Percentiles rank a stretch among this genome's conserved stretches.
Conservation (phyloP, 2,113 vertebrate genomes). For the Menidia beryllina region DNA sequence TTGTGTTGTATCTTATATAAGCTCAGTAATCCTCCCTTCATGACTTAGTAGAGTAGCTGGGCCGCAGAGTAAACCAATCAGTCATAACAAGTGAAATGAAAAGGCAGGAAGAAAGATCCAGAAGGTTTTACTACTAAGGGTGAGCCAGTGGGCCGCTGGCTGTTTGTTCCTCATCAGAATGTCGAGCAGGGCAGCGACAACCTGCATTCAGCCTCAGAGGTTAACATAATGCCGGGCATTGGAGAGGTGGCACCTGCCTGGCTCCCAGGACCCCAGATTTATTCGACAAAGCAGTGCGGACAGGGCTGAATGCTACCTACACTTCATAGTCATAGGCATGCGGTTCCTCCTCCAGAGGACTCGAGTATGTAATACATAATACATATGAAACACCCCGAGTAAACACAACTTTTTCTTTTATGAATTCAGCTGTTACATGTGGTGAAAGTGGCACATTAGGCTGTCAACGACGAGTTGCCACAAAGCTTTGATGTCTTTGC, state of each 20-base stretch:
- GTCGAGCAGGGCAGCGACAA: slow-evolving; percentile 53
- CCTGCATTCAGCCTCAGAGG: slow-evolving; percentile 58
- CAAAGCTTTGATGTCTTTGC: slow-evolving; percentile 19
- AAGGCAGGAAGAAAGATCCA: slow-evolving; percentile 23
- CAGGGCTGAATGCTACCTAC: slow-evolving; percentile 32
- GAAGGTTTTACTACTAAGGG: slow-evolving; percentile 44
- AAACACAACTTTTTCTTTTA: neutral
- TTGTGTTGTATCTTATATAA: slow-evolving; percentile 9
- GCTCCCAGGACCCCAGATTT: slow-evolving; percentile 38
- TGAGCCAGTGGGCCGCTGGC: slow-evolving; percentile 43
- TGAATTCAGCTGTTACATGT: slow-evolving; percentile 1
- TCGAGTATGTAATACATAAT: neutral
- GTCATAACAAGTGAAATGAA: slow-evolving; percentile 43
- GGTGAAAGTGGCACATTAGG: slow-evolving; percentile 1
- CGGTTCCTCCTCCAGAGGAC: slow-evolving; percentile 18
- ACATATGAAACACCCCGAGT: slow-evolving; percentile 2
- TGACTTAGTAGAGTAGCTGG: slow-evolving; percentile 16
- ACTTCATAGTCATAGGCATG: slow-evolving; percentile 15
- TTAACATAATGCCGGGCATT: slow-evolving; percentile 56
- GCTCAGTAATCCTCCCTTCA: slow-evolving; percentile 25
- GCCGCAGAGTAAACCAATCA: slow-evolving; percentile 38
- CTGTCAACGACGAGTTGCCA: neutral
- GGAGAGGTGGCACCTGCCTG: slow-evolving; percentile 49
- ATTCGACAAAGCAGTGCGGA: slow-evolving; percentile 31
- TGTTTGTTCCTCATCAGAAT: slow-evolving; percentile 62